Evolutionary conservation across 2,888 invertebrate genomes (phyloP), one percentile per base, ranked within the genome.

Genomic region (Apotomis capreana): DNA sequence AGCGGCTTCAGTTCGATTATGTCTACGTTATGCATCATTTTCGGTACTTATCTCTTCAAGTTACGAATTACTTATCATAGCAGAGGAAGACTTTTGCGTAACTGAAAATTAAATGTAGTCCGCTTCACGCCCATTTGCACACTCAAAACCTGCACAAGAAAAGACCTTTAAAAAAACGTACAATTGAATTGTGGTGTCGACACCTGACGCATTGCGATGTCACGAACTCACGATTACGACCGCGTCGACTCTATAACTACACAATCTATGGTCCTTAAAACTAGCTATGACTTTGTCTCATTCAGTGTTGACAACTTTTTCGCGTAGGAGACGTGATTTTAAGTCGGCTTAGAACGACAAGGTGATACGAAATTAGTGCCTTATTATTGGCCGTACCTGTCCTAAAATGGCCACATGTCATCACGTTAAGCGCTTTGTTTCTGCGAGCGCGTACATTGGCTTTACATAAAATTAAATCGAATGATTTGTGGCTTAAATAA

Each of bases 121-220:
- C 10, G 49, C 10, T 49, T 49, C 49, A 49, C 49, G 10, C 10
- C 9, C 49, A 44, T 64, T 55, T 64, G 44, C 26, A 55, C 44
- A n/a, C 26, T 54, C 40, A 37, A 55, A 46, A 46, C 55, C 64
- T 36, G 15, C 13, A 58, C 5, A 46, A 65, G 65, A 55, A 46
- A 65, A 57, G 12, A 44, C 65, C 57, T 26, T 65, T 13, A 78
- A 79, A 78, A 79, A 77, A 77, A 74, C 76, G 80, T 79, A 82
- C 85, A 84, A 86, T 84, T 83, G 83, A 81, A 81, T 84, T 79
- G 82, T 80, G 76, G 68, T 80, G 79, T 84, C 85, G 82, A 84
- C 86, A 86, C 86, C 81, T 86, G 83, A 75, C 69, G 55, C 75
- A 76, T 76, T 69, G 76, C 79, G 78, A 73, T 78, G 84, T 82